phyloP scores from a whole-genome alignment of 2,113 vertebrate genomes.

The Ascaphus truei region DNA sequence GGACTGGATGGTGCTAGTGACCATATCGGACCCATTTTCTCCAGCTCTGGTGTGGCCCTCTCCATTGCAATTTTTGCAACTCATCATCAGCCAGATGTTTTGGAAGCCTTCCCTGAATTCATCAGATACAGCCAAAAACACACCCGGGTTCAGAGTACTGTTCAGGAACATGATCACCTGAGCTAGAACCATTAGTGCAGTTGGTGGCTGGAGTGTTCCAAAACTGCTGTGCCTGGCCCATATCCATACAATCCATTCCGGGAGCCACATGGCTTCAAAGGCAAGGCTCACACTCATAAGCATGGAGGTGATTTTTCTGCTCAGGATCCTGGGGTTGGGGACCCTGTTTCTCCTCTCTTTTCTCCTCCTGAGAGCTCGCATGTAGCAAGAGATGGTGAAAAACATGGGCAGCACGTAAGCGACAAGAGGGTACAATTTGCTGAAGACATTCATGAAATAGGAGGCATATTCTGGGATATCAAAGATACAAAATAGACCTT shows the following conservation, averaged over 20 bases:
- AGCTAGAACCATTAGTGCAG: slow-evolving; percentile 50
- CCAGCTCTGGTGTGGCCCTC: neutral
- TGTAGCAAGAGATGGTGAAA: slow-evolving; percentile 57
- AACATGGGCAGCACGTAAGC: slow-evolving; percentile 54
- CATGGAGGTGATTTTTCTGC: slow-evolving; percentile 51
- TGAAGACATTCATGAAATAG: slow-evolving; percentile 63
- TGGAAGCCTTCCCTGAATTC: slow-evolving; percentile 61
- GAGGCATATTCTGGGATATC: slow-evolving; percentile 52
- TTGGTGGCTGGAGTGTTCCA: slow-evolving; percentile 46
- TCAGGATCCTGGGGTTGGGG: slow-evolving; percentile 38
- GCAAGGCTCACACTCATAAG: slow-evolving; percentile 57
- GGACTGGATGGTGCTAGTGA: slow-evolving; percentile 32
- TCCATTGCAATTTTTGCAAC: slow-evolving; percentile 37
- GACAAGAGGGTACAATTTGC: slow-evolving; percentile 60
- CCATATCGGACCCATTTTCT: slow-evolving; percentile 49
- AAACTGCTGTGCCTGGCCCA: slow-evolving; percentile 56
- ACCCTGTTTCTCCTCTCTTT: slow-evolving; percentile 27
- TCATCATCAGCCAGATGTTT: neutral
- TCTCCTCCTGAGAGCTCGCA: slow-evolving; percentile 48
- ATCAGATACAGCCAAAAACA: slow-evolving; percentile 57
- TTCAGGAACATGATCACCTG: slow-evolving; percentile 63
- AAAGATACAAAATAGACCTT: slow-evolving; percentile 47
- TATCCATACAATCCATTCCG: slow-evolving; percentile 67
- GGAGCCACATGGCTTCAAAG: slow-evolving; percentile 63
- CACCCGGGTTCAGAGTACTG: slow-evolving; percentile 57